Base-by-base conservation (phyloP, 1,140 invertebrate species). In the Tetranychus urticae region DNA sequence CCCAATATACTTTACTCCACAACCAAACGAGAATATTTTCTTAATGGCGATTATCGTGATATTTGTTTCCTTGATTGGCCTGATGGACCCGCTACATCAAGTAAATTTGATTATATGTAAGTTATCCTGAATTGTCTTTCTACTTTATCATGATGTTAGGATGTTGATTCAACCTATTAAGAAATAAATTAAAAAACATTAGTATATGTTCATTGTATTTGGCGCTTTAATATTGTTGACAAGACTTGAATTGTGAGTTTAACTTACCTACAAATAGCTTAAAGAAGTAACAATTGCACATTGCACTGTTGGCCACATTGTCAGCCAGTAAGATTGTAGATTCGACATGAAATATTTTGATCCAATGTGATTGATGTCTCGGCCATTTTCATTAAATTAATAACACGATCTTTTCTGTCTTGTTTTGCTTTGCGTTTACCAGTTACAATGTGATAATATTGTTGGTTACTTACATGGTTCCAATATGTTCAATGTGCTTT, bases 371-470 rank as follows among this genome's bases (percentile, higher is more conserved):
- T 14, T 47, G 7, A 47, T 47, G 7, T 14, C 7, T n/a, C 23
- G 3, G 13, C 46, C 46, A 47, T 47, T 8, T 47, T 1, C 13
- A 4, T 2, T 1, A 33, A 2, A 52, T 31, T 5, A 52, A 52
- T 52, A 52, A n/a, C 2, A 33, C 36, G 13, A 57, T 33, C 59
- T 61, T n/a, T 65, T 57, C 12, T 48, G 58, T 8, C n/a, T 39
- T 54, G 6, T 48, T 48, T 57, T 6, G 7, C 58, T 23, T 14
- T 48, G 8, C 7, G 6, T 52, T 56, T 60, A 65, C 66, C 78
- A 91, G 87, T 66, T 90, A 89, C 73, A 90, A 88, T 69, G 80
- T 90, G 31, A 69, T 88, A 13, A 83, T 93, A 68, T 77, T 92
- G 64, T 74, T 86, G 3, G 74, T 91, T 23, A 92, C 89, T 7